Evolutionary conservation across 2,888 invertebrate genomes (phyloP).

Genomic region (Hydraecia micacea): DNA sequence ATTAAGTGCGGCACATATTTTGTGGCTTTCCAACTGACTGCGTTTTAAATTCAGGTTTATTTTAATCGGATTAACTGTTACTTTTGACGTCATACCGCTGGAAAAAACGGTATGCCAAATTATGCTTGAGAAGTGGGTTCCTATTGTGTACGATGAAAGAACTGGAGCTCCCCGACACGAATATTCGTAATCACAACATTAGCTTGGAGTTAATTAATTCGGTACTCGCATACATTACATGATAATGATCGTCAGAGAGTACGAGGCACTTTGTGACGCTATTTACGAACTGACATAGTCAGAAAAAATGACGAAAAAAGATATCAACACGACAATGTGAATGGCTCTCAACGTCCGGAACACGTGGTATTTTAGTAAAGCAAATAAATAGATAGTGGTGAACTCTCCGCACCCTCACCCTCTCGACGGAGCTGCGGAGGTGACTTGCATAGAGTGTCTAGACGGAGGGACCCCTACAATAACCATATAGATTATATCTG

Average conservation of each 20-base stretch:
- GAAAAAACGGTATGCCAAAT: slow-evolving; percentile 88
- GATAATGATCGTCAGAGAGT: slow-evolving; percentile 44
- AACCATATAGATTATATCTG: slow-evolving; percentile 72
- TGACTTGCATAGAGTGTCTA: slow-evolving; percentile 88
- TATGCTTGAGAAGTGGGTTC: slow-evolving; percentile 86
- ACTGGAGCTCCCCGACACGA: slow-evolving; percentile 71
- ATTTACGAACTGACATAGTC: slow-evolving; percentile 23
- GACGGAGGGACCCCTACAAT: slow-evolving; percentile 85
- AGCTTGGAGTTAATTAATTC: slow-evolving; percentile 60
- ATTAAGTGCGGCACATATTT: slow-evolving; percentile 74
- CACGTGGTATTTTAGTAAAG: slow-evolving; percentile 85
- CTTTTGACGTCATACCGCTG: slow-evolving; percentile 79
- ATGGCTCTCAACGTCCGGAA: slow-evolving; percentile 80
- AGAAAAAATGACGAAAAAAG: slow-evolving; percentile 45
- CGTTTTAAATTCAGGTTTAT: slow-evolving; percentile 77
- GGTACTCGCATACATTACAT: slow-evolving; percentile 47
- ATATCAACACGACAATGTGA: slow-evolving; percentile 63
- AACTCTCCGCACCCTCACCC: slow-evolving; percentile 87
- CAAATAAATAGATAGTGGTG: slow-evolving; percentile 88
- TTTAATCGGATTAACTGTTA: slow-evolving; percentile 84
- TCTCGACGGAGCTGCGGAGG: slow-evolving; percentile 79
- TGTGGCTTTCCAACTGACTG: slow-evolving; percentile 74
- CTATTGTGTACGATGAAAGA: slow-evolving; percentile 82
- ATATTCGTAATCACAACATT: slow-evolving; percentile 60
- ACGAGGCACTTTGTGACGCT: slow-evolving; percentile 19